phyloP scores from a whole-genome alignment of 2,113 vertebrate genomes.

The Apus apus region DNA sequence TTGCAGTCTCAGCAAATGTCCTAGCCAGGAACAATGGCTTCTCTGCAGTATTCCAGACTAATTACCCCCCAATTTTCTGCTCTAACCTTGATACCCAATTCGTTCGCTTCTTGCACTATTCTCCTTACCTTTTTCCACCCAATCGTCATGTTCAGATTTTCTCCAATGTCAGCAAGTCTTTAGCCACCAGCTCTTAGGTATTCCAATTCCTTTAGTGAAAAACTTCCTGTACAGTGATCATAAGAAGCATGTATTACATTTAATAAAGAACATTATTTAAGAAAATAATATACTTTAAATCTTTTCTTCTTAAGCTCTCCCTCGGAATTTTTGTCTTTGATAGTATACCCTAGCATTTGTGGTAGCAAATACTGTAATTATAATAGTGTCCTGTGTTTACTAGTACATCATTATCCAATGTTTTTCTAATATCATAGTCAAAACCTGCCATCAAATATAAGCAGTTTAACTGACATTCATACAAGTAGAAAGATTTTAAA shows the following conservation, averaged over 20 bases:
- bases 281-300: background rate
- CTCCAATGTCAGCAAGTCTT: background rate
- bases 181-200: background rate
- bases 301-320: background rate
- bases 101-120: background rate
- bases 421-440: conserved; percentile 20
- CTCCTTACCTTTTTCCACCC: background rate
- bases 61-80: conserved; percentile 48
- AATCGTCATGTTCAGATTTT: background rate
- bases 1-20: conserved; percentile 58
- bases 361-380: background rate
- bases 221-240: background rate
- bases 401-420: background rate
- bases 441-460: conserved; percentile 19
- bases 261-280: background rate
- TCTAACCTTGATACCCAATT: conserved; percentile 44
- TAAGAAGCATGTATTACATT: background rate
- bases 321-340: background rate
- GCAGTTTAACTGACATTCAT: conserved; percentile 19
- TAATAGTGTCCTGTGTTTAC: background rate
- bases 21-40: conserved; percentile 60
- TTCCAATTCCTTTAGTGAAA: conserved; percentile 34
- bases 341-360: background rate
- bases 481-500: conserved; percentile 4
- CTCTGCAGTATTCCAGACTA: conserved; percentile 57